Base-by-base conservation (phyloP, 1,140 invertebrate genomes). In the Drosophila insularis region DNA sequence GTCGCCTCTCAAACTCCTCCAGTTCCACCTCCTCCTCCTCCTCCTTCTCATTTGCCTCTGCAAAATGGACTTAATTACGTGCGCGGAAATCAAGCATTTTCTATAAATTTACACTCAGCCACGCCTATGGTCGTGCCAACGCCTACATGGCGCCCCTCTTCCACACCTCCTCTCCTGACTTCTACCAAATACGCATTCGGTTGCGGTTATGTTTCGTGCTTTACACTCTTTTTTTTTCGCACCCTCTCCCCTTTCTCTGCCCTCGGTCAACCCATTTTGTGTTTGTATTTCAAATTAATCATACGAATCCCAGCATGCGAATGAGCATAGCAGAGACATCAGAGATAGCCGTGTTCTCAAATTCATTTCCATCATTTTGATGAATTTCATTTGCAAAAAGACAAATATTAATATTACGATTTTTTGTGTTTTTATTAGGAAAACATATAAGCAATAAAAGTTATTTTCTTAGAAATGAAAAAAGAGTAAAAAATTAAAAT, bases 201-300 rank as follows among this genome's bases (percentile, higher is more conserved):
- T 62, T 86, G 82, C 68, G 81, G 81, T 75, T 81, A 50, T 79
- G 76, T 68, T 73, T 23, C 27, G n/a, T 43, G 23, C 60, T 55
- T 27, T 43, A 14, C 40, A 1, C 5, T 17, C 17, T 43, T 43
- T 43, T 43, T 43, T 43, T 43, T 6, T 43, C 14, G 6, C 14
- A 7, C 14, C 17, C 6, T 11, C 10, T 21, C 19, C 67, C 65
- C 69, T 56, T 66, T 72, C 61, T 69, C 61, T 64, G 61, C 73
- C 63, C 61, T 54, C 61, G 65, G 59, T 68, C 55, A 58, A 58
- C 68, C 73, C 46, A 68, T 76, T 89, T 89, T 50, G 17, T 50
- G 84, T 87, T 89, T 87, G 80, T 82, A 80, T 87, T 87, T 87
- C 84, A 87, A 89, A 87, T 87, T 87, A 87, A 87, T 87, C 84